These are phyloP conservation scores for Gavia stellata DNA, from an alignment of 2,113 vertebrate genomes.

Conservation along the genomic window DNA sequence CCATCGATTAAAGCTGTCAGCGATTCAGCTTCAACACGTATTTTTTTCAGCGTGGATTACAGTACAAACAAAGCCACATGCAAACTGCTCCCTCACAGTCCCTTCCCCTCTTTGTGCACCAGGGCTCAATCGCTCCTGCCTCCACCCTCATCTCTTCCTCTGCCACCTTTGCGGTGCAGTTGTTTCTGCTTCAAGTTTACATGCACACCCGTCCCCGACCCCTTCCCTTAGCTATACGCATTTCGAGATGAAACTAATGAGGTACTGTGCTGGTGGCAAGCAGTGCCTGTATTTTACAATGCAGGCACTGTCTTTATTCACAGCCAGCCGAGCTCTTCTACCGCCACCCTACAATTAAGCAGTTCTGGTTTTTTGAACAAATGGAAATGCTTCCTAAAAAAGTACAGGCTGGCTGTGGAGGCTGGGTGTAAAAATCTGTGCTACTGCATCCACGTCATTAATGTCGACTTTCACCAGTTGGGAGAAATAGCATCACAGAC, in stretches of 20 bases:
- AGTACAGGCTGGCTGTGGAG: neutral
- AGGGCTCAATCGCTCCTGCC: fast-evolving
- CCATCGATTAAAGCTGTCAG: neutral
- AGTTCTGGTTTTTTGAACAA: neutral
- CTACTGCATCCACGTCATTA: neutral
- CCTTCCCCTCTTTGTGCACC: neutral
- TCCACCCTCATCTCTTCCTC: neutral
- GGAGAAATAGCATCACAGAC: neutral
- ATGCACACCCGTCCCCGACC: fast-evolving
- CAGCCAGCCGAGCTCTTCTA: neutral
- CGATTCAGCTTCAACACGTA: neutral
- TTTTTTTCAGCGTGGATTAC: neutral
- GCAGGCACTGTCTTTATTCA: neutral
- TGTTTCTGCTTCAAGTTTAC: neutral
- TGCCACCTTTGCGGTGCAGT: neutral
- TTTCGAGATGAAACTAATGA: neutral
- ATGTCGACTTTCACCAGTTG: neutral
- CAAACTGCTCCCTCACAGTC: neutral
- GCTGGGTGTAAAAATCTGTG: neutral
- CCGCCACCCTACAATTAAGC: neutral
- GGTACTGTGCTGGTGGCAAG: neutral
- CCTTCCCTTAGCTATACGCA: neutral
- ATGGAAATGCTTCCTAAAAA: neutral
- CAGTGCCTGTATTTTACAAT: neutral
- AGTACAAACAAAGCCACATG: neutral